Conservation (phyloP, 2,797 vertebrate species). For the Pseudomugil tenellus region DNA sequence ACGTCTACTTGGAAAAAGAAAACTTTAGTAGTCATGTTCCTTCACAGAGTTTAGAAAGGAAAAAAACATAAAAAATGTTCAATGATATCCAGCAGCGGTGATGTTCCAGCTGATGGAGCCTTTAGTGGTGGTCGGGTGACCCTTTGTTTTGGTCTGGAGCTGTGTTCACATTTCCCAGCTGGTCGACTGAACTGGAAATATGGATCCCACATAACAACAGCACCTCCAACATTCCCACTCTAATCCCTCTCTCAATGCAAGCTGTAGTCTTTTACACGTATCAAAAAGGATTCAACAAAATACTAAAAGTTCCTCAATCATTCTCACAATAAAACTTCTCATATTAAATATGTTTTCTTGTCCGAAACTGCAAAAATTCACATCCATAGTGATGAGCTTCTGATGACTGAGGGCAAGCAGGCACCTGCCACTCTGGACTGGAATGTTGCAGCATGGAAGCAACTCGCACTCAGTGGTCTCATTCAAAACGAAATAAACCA, state of each 20-base stretch:
- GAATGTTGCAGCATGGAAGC: slow-evolving; percentile 88
- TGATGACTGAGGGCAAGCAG: slow-evolving; percentile 37
- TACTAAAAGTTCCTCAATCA: slow-evolving; percentile 77
- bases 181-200: slow-evolving; percentile 59
- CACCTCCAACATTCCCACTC: slow-evolving; percentile 51
- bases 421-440: slow-evolving; percentile 73
- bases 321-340: slow-evolving; percentile 73
- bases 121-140: slow-evolving; percentile 1
- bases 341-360: slow-evolving; percentile 62
- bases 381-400: slow-evolving; percentile 59
- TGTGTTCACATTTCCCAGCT: slow-evolving; percentile 52
- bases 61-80: neutral
- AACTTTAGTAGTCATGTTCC: neutral
- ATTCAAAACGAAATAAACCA: slow-evolving; percentile 53
- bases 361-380: slow-evolving; percentile 56
- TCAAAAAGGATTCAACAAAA: slow-evolving; percentile 79
- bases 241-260: slow-evolving; percentile 62
- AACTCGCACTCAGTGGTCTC: slow-evolving; percentile 64
- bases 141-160: slow-evolving; percentile 62
- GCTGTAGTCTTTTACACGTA: slow-evolving; percentile 79
- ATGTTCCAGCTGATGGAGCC: neutral
- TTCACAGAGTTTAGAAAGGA: neutral
- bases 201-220: slow-evolving; percentile 67
- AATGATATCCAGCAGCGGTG: neutral
- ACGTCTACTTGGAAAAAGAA: neutral